Conservation (phyloP, 2,797 vertebrate species). For the Orientallactaga sibirica region DNA sequence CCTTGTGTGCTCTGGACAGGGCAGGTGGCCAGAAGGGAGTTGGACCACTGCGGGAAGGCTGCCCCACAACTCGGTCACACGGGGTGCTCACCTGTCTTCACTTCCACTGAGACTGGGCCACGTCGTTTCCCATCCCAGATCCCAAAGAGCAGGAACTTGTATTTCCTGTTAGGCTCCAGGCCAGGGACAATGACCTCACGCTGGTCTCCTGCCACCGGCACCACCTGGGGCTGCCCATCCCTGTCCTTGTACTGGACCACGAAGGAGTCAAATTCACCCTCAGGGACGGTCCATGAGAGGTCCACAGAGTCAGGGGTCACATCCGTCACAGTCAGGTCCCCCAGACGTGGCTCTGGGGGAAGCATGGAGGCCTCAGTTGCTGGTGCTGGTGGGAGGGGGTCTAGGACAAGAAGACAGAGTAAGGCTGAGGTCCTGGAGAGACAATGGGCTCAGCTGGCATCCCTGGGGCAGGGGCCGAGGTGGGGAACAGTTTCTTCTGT, state of each 20-base stretch:
- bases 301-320: slow-evolving; percentile 69
- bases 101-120: slow-evolving; percentile 76
- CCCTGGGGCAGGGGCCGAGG: not conserved
- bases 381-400: not conserved
- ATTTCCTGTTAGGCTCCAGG: slow-evolving; percentile 79
- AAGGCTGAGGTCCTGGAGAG: not conserved
- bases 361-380: not conserved
- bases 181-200: not conserved
- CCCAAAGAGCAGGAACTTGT: slow-evolving; percentile 83
- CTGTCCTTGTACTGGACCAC: slow-evolving; percentile 71
- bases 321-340: slow-evolving; percentile 59
- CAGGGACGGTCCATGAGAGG: slow-evolving; percentile 75
- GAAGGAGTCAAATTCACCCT: slow-evolving; percentile 74
- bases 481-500: not conserved
- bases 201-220: slow-evolving; percentile 24
- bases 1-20: not conserved
- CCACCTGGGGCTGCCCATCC: slow-evolving; percentile 32
- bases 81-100: slow-evolving; percentile 79
- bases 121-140: slow-evolving; percentile 71
- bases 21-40: too few relatives aligned
- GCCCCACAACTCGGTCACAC: not conserved
- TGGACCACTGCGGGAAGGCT: too few relatives aligned
- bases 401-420: slow-evolving; percentile 29
- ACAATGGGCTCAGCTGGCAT: not conserved
- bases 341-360: slow-evolving; percentile 58